Percentiles rank a stretch among this genome's conserved stretches.
Conservation (phyloP, 2,113 vertebrate genomes). For the Pristiophorus japonicus region DNA sequence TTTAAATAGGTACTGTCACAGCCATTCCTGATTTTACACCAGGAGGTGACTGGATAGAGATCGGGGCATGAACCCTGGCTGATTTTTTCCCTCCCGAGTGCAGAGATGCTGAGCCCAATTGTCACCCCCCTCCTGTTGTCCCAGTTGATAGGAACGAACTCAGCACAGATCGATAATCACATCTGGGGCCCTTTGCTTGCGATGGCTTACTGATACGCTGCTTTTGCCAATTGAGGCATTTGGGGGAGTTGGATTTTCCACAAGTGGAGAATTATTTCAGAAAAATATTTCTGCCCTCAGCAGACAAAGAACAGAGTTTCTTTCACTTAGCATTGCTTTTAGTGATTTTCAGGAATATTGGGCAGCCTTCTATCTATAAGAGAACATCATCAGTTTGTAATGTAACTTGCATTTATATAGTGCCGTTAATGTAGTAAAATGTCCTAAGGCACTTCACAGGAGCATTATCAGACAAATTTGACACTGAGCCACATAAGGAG, state of each 20-base stretch:
- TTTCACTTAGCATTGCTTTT: background rate
- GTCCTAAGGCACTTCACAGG: background rate
- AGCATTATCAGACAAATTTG: too few relatives aligned
- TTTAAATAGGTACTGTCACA: background rate
- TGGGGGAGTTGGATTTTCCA: background rate
- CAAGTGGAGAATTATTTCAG: background rate
- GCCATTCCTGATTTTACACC: background rate
- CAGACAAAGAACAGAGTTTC: background rate
- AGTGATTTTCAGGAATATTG: background rate
- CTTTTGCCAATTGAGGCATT: background rate
- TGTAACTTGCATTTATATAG: background rate
- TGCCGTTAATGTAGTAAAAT: background rate
- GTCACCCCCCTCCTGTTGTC: too few relatives aligned
- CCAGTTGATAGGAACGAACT: too few relatives aligned
- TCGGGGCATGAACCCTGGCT: background rate
- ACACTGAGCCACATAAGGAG: background rate
- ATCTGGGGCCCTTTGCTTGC: background rate
- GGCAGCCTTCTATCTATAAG: background rate
- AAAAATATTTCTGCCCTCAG: background rate
- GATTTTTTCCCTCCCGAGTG: background rate
- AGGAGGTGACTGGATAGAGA: background rate
- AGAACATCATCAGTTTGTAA: background rate
- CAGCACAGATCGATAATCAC: background rate
- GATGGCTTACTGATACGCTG: background rate
- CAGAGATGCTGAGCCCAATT: background rate